Evolutionary conservation across 2,113 vertebrate genomes (phyloP).

Genomic region (human): GRCh38 chr19:28917501-28918000

Average conservation of each 20-base stretch:
- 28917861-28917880: not conserved
- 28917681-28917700: not conserved
- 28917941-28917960: constrained; percentile 48
- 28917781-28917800: not conserved
- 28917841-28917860: not conserved
- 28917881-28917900: not conserved
- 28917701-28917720: not conserved
- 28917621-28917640: not conserved
- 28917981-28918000: constrained; percentile 51
- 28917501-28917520: not conserved
- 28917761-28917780: not conserved
- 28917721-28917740: not conserved
- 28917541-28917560: not conserved
- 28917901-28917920: not conserved
- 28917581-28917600: not conserved
- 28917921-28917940: constrained; percentile 59
- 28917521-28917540: not conserved
- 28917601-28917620: not conserved
- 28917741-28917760: accelerated
- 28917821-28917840: not conserved
- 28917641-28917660: not conserved
- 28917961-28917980: not conserved
- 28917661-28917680: not conserved
- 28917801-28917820: not conserved
- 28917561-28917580: not conserved